These are phyloP conservation scores for Plectropomus leopardus DNA, from an alignment of 2,113 vertebrate species.

Conservation along the genomic window DNA sequence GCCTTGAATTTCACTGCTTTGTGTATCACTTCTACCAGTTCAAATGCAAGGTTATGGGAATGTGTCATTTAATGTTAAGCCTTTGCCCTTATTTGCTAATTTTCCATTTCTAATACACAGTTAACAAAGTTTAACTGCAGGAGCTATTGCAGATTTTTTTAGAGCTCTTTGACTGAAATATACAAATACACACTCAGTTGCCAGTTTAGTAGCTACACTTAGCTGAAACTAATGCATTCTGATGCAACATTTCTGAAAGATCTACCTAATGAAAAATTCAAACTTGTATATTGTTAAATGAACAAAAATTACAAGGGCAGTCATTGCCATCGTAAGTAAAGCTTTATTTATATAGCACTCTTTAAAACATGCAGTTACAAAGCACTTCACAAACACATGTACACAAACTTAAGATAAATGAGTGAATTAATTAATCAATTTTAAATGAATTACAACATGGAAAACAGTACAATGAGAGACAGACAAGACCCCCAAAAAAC, in stretches of 20 bases:
- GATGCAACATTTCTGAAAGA: background rate
- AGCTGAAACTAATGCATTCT: background rate
- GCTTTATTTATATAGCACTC: too few relatives aligned
- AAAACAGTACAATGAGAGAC: too few relatives aligned
- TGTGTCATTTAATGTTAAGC: slow-evolving; percentile 20
- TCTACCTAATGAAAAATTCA: background rate
- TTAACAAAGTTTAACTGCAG: slow-evolving; percentile 30
- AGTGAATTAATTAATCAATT: too few relatives aligned
- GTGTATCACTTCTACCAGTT: background rate
- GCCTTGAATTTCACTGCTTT: slow-evolving; percentile 62
- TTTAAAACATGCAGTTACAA: too few relatives aligned
- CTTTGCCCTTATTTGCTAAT: slow-evolving; percentile 9
- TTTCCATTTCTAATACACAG: slow-evolving; percentile 33
- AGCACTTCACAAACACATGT: too few relatives aligned
- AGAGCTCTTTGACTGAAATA: background rate
- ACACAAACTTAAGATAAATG: too few relatives aligned
- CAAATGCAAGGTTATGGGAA: slow-evolving; percentile 70
- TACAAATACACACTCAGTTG: slow-evolving; percentile 25
- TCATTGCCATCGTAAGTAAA: too few relatives aligned
- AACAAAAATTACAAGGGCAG: too few relatives aligned
- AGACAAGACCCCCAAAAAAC: too few relatives aligned
- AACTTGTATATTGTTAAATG: background rate
- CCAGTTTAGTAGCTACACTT: slow-evolving; percentile 33
- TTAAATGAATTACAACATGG: too few relatives aligned
- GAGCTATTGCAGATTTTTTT: slow-evolving; percentile 26